phyloP scores from a whole-genome alignment of 2,113 vertebrate genomes.

The Lamprologus callipterus region DNA sequence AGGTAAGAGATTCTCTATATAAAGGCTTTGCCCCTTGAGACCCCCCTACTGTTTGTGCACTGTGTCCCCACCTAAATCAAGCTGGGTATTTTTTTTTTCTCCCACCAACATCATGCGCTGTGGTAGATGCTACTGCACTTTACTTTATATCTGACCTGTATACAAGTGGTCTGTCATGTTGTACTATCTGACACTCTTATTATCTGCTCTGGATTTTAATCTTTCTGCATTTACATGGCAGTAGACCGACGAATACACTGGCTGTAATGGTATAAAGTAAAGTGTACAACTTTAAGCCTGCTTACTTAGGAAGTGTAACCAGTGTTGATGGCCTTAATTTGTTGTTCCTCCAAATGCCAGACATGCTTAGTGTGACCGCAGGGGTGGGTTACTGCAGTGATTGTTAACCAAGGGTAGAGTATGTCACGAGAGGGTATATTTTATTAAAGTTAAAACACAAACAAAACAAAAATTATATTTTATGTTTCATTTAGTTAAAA shows the following conservation, averaged over 20 bases:
- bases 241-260: neutral
- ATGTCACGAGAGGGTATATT: neutral
- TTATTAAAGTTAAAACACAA: neutral
- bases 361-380: constrained; percentile 33
- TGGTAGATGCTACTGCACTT: constrained; percentile 40
- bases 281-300: constrained; percentile 24
- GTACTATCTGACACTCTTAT: neutral
- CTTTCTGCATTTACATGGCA: neutral
- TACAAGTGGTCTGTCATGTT: neutral
- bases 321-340: neutral
- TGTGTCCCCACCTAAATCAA: constrained; percentile 3
- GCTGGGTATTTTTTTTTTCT: constrained; percentile 18
- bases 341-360: neutral
- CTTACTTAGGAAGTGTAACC: neutral
- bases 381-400: constrained; percentile 4
- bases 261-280: constrained; percentile 37
- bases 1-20: constrained; percentile 76
- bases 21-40: constrained; percentile 48
- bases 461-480: neutral
- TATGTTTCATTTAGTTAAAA: neutral
- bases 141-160: constrained; percentile 30
- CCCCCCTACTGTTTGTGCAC: constrained; percentile 40
- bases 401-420: neutral
- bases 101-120: constrained; percentile 3
- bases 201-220: neutral